Base-by-base conservation (phyloP, 2,797 vertebrate genomes). In the Rhabdophis nuchalis region DNA sequence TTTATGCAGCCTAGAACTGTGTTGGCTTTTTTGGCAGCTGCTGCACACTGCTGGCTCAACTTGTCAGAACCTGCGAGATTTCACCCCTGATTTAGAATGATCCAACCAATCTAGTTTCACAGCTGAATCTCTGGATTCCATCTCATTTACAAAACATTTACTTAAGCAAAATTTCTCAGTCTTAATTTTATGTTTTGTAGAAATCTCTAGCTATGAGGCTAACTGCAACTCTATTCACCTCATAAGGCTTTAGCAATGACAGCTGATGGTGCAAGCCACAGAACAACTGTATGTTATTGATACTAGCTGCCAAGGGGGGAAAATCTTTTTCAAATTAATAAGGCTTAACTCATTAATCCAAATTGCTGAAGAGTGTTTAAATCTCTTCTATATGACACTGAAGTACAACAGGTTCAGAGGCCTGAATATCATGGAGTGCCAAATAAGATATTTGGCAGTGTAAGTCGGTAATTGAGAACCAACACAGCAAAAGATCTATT, bases 401-500 rank as follows among this genome's bases (percentile, higher is more conserved):
- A 3, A 89, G 25, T 77, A 8, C 89, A 93, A 29, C 91, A 85
- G 29, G 41, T 90, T 1, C 92, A 82, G 91, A 94, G 27, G 4
- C 10, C 41, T 91, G 93, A 41, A 4, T 27, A 94, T 50, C 14
- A 92, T 89, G 32, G 52, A 82, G 93, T 41, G 85, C 61, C 91
- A 25, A 25, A 93, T 91, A 95, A 94, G 91, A 92, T 27, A 93
- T 95, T 57, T 91, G 10, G 57, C 88, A 93, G 27, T 13, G 87
- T 11, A 89, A 36, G 95, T 85, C 13, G 92, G 64, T 93, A 93
- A 92, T 90, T 29, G 72, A 90, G 58, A 93, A 89, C 86, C 95
- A 94, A 92, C 85, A 93, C 10, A 92, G 54, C 4, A 91, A 93
- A 72, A n/a, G 27, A 32, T 60, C 14, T 68, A 36, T 89, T 90